These are phyloP conservation scores for Euphonia xanthogaster DNA, from an alignment of 2,797 vertebrate genomes.

Conservation along the genomic window DNA sequence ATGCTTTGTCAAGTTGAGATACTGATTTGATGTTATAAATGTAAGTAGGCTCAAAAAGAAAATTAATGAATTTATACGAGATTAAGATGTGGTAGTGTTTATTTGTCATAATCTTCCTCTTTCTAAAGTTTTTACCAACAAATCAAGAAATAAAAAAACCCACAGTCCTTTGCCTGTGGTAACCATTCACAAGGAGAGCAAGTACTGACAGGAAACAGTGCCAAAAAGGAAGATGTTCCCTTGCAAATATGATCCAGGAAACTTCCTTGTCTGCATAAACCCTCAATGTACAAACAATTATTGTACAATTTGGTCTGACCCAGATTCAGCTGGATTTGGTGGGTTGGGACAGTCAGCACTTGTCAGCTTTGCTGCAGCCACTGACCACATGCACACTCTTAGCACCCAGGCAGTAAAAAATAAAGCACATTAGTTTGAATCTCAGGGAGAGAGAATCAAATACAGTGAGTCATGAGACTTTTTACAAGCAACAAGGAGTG, in stretches of 20 bases:
- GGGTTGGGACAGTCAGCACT: not conserved
- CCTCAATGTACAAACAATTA: not conserved
- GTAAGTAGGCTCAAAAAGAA: not conserved
- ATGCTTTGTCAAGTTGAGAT: not conserved
- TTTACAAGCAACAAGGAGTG: not conserved
- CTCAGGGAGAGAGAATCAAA: not conserved
- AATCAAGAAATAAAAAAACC: not conserved
- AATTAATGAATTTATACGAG: fast-evolving
- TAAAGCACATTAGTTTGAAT: not conserved
- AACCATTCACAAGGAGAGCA: not conserved
- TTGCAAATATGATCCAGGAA: not conserved
- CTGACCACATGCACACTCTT: not conserved
- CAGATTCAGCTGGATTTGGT: not conserved
- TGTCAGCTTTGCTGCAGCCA: not conserved
- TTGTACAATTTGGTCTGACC: not conserved
- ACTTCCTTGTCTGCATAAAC: not conserved
- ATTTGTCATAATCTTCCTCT: not conserved
- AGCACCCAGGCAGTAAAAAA: not conserved
- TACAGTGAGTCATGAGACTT: not conserved
- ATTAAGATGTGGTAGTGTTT: not conserved
- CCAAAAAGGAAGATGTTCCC: not conserved
- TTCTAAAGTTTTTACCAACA: not conserved
- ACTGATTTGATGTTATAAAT: not conserved
- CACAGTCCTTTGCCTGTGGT: not conserved
- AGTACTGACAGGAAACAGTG: not conserved